A percentile compares a stretch with the other conserved stretches of the same genome.
phyloP scores from a whole-genome alignment of 1,140 invertebrate species.

The Platyura marginata region DNA sequence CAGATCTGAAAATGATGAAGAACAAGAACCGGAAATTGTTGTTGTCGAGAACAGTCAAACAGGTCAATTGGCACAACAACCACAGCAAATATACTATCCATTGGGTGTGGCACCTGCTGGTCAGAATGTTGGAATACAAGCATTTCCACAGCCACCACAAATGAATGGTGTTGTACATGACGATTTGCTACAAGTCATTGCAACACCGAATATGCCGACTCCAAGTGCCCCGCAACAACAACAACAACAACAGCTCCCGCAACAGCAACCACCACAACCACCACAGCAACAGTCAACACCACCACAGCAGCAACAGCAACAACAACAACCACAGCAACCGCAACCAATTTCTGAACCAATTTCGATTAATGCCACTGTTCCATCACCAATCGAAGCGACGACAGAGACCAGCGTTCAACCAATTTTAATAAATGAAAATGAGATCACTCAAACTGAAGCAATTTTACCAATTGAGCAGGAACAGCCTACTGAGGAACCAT shows the following conservation, averaged over 20 bases:
- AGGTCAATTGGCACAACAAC: conserved; percentile 9
- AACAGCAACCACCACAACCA: too few species aligned
- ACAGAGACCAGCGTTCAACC: conserved; percentile 8
- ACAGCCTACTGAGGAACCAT: background rate
- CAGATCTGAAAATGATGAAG: conserved; percentile 47
- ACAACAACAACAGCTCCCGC: conserved; percentile 13
- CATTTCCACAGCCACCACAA: conserved; percentile 12
- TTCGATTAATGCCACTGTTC: too few species aligned
- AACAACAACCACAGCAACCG: too few species aligned
- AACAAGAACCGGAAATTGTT: conserved; percentile 11
- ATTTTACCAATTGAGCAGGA: background rate
- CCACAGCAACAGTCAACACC: too few species aligned
- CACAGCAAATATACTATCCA: conserved; percentile 7
- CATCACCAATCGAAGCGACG: too few species aligned
- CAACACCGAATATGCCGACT: conserved; percentile 6
- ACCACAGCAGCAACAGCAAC: too few species aligned
- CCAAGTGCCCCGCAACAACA: conserved; percentile 14
- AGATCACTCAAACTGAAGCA: background rate
- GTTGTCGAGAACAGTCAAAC: background rate
- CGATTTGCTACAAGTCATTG: conserved; percentile 9
- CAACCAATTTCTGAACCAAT: too few species aligned
- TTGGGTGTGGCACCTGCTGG: conserved; percentile 2
- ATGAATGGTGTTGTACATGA: conserved; percentile 21
- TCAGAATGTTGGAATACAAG: conserved; percentile 1
- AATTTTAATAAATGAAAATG: background rate